Evolutionary conservation across 2,888 invertebrate species (phyloP).

Genomic region (Macrosiphum euphorbiae): DNA sequence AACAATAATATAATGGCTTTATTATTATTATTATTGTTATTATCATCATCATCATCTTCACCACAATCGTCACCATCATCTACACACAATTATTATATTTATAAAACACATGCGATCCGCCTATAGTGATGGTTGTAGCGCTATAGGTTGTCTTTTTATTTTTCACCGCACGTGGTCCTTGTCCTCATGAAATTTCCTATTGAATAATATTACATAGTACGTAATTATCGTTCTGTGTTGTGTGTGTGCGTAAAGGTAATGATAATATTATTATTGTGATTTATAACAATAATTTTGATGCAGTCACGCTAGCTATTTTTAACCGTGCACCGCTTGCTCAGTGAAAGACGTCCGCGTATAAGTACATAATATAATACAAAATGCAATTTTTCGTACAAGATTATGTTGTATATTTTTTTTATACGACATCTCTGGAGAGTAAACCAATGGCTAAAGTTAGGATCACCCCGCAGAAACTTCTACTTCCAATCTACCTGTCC

Average conservation of each 20-base stretch:
- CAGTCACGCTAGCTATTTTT: not conserved
- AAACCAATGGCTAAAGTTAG: not conserved
- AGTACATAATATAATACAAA: too few relatives aligned
- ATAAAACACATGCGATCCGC: not conserved
- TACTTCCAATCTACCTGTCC: not conserved
- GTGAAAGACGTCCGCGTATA: not conserved
- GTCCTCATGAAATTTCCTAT: not conserved
- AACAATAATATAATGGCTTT: constrained; percentile 4
- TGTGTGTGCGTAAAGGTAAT: not conserved
- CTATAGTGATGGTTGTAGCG: not conserved
- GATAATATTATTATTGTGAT: not conserved
- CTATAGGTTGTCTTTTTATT: not conserved
- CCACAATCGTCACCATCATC: not conserved
- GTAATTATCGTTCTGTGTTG: not conserved
- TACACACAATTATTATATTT: not conserved
- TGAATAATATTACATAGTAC: not conserved
- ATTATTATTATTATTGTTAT: not conserved
- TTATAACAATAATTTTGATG: constrained; percentile 12
- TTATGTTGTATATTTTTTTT: not conserved
- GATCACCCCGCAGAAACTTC: not conserved
- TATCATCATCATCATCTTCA: not conserved
- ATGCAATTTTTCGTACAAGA: too few relatives aligned
- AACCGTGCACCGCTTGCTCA: not conserved
- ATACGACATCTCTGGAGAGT: not conserved
- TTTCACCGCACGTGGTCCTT: not conserved